Evolutionary conservation across 1,140 invertebrate species (phyloP).

Genomic region (Cherax destructor): DNA sequence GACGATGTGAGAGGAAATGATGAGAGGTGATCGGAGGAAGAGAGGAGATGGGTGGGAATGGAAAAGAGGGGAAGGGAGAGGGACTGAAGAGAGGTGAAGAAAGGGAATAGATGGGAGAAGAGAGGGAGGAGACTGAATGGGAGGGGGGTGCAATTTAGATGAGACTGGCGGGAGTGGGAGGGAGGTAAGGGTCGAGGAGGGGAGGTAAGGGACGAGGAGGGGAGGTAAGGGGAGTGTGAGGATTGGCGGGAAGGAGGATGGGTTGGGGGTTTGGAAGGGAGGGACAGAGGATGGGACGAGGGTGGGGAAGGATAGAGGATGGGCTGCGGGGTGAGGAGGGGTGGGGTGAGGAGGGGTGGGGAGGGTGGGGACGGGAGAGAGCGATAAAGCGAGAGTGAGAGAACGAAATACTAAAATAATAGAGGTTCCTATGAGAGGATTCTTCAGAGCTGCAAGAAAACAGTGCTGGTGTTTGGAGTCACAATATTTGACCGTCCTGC

Average conservation of each 20-base stretch:
- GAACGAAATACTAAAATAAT: constrained; percentile 63
- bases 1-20: no score
- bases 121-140: neutral
- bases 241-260: neutral
- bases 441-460: constrained; percentile 58
- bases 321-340: neutral
- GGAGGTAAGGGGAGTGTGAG: neutral
- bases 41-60: neutral
- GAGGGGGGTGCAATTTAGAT: neutral
- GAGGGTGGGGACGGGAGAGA: neutral
- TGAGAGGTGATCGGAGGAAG: no score
- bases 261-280: neutral
- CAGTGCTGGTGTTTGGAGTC: constrained; percentile 46
- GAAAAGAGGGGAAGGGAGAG: neutral
- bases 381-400: constrained; percentile 44
- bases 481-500: constrained; percentile 54
- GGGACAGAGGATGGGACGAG: neutral
- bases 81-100: neutral
- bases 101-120: neutral
- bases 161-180: neutral
- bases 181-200: neutral
- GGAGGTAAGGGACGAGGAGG: neutral
- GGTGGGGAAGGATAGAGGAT: neutral
- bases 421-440: constrained; percentile 55
- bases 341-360: neutral